Conservation (phyloP, 2,797 vertebrate genomes). For the Danio choprae region DNA sequence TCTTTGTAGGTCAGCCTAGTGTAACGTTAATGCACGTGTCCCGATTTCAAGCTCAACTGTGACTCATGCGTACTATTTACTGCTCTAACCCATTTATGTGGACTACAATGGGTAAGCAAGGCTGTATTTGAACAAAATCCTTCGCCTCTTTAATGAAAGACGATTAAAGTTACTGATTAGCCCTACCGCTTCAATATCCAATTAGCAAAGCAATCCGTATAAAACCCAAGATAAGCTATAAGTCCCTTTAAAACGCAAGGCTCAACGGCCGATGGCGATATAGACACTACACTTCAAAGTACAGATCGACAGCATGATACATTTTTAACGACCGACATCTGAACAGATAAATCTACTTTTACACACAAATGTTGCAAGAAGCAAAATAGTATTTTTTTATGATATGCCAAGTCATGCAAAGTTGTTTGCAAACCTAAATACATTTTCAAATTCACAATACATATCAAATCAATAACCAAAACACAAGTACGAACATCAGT, state of each 20-base stretch:
- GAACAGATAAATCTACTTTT: not conserved
- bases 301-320: not conserved
- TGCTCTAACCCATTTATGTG: slow-evolving; percentile 19
- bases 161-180: slow-evolving; percentile 73
- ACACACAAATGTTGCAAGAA: not conserved
- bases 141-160: slow-evolving; percentile 59
- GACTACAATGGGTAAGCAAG: slow-evolving; percentile 30
- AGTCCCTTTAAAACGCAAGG: slow-evolving; percentile 57
- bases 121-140: slow-evolving; percentile 57
- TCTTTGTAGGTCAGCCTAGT: slow-evolving; percentile 10
- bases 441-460: not conserved
- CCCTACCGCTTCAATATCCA: slow-evolving; percentile 68
- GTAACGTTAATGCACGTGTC: not conserved
- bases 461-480: not conserved
- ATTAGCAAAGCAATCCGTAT: slow-evolving; percentile 70
- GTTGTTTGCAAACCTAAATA: not conserved
- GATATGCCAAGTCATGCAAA: not conserved
- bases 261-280: slow-evolving; percentile 37
- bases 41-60: not conserved
- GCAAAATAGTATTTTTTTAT: not conserved
- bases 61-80: not conserved
- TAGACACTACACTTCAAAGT: slow-evolving; percentile 5
- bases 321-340: not conserved
- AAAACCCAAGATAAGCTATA: slow-evolving; percentile 66
- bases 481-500: not conserved